Base-by-base conservation (phyloP, 2,888 invertebrate genomes). In the Salticus scenicus region DNA sequence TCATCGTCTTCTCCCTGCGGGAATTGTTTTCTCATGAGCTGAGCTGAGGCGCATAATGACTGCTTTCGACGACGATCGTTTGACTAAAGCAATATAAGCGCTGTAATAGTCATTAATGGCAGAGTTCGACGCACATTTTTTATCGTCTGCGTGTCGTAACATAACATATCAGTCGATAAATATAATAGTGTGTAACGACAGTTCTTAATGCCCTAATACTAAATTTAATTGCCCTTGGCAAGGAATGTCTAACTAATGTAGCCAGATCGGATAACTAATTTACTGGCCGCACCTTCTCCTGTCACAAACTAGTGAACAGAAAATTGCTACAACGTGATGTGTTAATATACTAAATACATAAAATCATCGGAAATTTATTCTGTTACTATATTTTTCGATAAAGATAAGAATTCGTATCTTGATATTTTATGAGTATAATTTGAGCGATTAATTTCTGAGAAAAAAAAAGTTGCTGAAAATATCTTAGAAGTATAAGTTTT, bases 31-130 rank as follows among this genome's bases (percentile, higher is more conserved):
- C 57, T 57, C 57, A 57, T 57, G 57, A 57, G 57, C 17, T 24
- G 57, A 24, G 57, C 24, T 57, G 57, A 57, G 57, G 57, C 2
- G 24, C 57, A 57, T 57, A 57, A 57, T 57, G 24, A 24, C 57
- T 57, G 57, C 57, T 57, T 57, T 57, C 47, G 47, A 47, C 20
- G 57, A 20, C 20, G 57, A 57, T 57, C 57, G 57, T 57, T 57
- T 57, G 57, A 24, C 57, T 20, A 24, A 5, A 20, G 57, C 4
- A 24, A 24, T 17, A 57, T 24, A 57, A 57, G 57, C 20, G 20
- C 57, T 2, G 57, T 57, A 57, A 57, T 57, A 57, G 57, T 57
- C 57, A 57, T 57, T 57, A 57, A 57, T 24, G 57, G 57, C 1
- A 24, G 37, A 10, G 37, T 7, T 7, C 4, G 57, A 1, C 57